phyloP scores from a whole-genome alignment of 35 echinoderm and acorn worm genomes.

The Patiria miniata region DNA sequence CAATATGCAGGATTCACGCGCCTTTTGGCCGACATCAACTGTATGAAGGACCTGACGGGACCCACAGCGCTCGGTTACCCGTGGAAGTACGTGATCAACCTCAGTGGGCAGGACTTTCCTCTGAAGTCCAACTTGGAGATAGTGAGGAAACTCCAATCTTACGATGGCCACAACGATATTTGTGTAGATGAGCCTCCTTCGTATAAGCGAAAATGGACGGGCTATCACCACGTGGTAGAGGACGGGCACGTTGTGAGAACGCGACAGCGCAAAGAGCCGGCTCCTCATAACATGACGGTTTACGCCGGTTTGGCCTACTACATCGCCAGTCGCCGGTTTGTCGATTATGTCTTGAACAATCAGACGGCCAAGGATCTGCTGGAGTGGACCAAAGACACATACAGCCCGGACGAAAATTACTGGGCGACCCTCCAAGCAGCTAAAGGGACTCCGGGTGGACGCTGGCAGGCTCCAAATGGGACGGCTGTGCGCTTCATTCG shows the following conservation, averaged over 20 bases:
- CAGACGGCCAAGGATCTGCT: conserved; percentile 48
- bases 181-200: conserved; percentile 10
- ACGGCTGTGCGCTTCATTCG: conserved; percentile 35
- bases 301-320: conserved; percentile 58
- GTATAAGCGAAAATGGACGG: conserved; percentile 3
- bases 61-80: not conserved
- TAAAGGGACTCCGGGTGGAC: conserved; percentile 57
- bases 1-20: conserved; percentile 42
- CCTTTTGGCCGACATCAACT: conserved; percentile 55
- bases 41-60: conserved; percentile 51
- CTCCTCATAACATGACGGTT: conserved; percentile 55
- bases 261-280: conserved; percentile 27
- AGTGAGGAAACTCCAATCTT: conserved; percentile 41
- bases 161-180: conserved; percentile 62
- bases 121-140: conserved; percentile 75
- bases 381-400: conserved; percentile 66
- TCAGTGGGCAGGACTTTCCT: conserved; percentile 63
- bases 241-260: conserved; percentile 7
- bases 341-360: conserved; percentile 47
- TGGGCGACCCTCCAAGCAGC: conserved; percentile 55
- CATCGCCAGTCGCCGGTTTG: conserved; percentile 38
- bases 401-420: conserved; percentile 57
- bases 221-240: not conserved
- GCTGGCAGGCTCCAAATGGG: conserved; percentile 8
- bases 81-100: conserved; percentile 71